Evolutionary conservation across 2,888 invertebrate genomes (phyloP).

Genomic region (Pseudanteris insignis): DNA sequence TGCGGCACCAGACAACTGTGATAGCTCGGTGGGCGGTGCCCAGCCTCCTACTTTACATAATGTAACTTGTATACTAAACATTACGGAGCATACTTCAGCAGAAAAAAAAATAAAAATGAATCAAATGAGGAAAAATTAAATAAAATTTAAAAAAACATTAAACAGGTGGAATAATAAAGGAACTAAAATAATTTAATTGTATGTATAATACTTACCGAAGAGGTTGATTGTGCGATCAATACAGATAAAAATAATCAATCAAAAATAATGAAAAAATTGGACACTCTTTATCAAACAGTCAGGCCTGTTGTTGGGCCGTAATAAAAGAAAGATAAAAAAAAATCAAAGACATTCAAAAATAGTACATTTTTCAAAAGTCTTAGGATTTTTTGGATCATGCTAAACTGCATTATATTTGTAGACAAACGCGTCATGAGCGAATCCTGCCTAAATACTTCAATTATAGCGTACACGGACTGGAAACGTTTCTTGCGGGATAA

Average conservation of each 20-base stretch:
- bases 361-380: no score
- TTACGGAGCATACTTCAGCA: conserved; percentile 50
- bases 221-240: conserved; percentile 52
- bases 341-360: no score
- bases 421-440: conserved; percentile 39
- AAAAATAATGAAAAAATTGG: no score
- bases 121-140: conserved; percentile 12
- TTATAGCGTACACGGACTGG: conserved; percentile 43
- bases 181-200: no score
- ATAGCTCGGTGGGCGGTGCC: conserved; percentile 68
- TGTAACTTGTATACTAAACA: conserved; percentile 61
- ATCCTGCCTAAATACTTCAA: conserved; percentile 45
- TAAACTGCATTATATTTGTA: conserved; percentile 44
- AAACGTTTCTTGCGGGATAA: no score
- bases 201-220: conserved; percentile 49
- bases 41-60: conserved; percentile 66
- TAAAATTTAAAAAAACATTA: conserved; percentile 11
- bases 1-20: conserved; percentile 67
- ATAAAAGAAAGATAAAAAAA: no score
- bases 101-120: conserved; percentile 26
- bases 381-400: no score
- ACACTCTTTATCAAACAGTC: no score
- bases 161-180: conserved; percentile 15
- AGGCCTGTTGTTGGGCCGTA: no score
- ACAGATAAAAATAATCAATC: no score